Percentiles rank a stretch among this genome's conserved stretches.
Conservation (phyloP, 2,888 invertebrate species). For the Endomychus coccineus region DNA sequence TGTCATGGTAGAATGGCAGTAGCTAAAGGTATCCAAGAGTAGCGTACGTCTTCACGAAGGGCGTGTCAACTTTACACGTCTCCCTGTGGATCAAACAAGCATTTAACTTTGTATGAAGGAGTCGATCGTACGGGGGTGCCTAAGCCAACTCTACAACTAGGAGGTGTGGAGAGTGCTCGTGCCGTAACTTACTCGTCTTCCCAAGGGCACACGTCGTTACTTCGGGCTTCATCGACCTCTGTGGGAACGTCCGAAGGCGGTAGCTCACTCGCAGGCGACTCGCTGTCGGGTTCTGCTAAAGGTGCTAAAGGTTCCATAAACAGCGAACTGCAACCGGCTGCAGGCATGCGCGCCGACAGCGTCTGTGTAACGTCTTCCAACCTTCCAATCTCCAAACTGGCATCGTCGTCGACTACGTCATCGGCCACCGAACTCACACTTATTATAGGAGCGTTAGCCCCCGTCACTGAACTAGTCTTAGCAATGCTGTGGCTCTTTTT, state of each 20-base stretch:
- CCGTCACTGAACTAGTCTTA: conserved; percentile 42
- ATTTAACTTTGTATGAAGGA: conserved; percentile 1
- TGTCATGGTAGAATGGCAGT: neutral
- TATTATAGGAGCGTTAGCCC: conserved; percentile 51
- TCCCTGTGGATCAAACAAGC: conserved; percentile 59
- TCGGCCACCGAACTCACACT: conserved; percentile 68
- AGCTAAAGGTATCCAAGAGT: conserved; percentile 86
- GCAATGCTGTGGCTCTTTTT: conserved; percentile 40
- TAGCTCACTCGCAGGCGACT: conserved; percentile 58
- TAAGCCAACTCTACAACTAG: conserved; percentile 13
- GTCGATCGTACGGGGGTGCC: conserved; percentile 5
- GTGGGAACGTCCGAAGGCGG: conserved; percentile 39
- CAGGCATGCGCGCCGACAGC: conserved; percentile 16
- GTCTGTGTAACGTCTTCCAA: conserved; percentile 1
- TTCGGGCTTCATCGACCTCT: conserved; percentile 47
- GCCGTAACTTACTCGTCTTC: conserved; percentile 81
- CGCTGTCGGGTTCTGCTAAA: conserved; percentile 61
- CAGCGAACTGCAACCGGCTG: conserved; percentile 31
- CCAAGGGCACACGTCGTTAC: conserved; percentile 88
- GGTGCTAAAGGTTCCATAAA: conserved; percentile 51
- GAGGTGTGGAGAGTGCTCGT: conserved; percentile 12
- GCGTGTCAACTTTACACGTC: conserved; percentile 77
- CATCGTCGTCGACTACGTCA: conserved; percentile 36
- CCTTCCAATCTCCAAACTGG: conserved; percentile 15
- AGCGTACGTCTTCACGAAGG: conserved; percentile 91